Evolutionary conservation across 2,888 invertebrate genomes (phyloP), one percentile per base, ranked within the genome.

Genomic region (Ethmia dodecea): DNA sequence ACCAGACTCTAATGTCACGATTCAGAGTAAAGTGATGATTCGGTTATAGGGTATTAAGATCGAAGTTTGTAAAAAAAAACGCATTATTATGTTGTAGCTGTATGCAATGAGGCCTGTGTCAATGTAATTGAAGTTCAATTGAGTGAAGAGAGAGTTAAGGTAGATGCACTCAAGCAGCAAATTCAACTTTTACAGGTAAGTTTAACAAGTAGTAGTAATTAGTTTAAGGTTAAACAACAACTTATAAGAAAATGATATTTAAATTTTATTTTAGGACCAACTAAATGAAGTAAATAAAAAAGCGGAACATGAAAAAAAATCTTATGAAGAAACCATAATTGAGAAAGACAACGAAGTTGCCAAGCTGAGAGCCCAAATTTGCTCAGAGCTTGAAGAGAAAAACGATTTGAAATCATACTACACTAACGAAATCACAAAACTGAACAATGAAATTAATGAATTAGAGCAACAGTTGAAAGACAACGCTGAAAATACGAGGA

Each of bases 111-210:
- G 52, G 74, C 62, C 1, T 86, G 86, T 40, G 76, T 63, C 2
- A 81, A 81, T 52, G 77, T 86, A 3, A 65, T 86, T 5, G 86
- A 86, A 47, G 81, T 86, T 1, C 86, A 86, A 40, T 53, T 86
- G 5, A 61, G 62, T 5, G 86, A 86, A 44, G 86, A 86, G 43
- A 63, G 73, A 42, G 78, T 79, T 4, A 83, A 76, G 43, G 70
- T 74, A 31, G 66, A 64, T 5, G 48, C 61, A 12, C 56, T 84
- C 1, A 63, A 69, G 49, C 69, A 74, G 42, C 74, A 83, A 43
- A 64, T 84, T 28, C 60, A 75, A 43, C 38, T 37, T 33, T 60
- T 81, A 40, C 75, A 81, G 72, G 84, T 74, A 60, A 45, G 16
- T 15, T 10, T 12, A 26, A 26, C 6, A 26, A 10, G 9, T 11